phyloP scores from a whole-genome alignment of 2,113 vertebrate genomes.

The Panthera uncia region DNA sequence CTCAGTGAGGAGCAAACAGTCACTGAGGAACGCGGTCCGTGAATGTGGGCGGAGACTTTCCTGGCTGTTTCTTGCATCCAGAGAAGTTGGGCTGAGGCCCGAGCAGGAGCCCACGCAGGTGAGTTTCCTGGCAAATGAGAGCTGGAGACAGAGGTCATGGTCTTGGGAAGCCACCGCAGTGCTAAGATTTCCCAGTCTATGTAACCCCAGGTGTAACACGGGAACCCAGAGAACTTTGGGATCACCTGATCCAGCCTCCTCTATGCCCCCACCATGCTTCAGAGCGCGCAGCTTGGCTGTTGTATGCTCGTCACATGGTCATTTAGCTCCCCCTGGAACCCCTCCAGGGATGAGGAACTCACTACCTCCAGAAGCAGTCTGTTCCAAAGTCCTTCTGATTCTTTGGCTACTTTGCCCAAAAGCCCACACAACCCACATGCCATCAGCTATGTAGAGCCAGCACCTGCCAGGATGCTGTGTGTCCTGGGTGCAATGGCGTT shows the following conservation, averaged over 20 bases:
- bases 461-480: not conserved
- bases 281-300: not conserved
- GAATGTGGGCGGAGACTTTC: not conserved
- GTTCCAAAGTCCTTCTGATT: slow-evolving; percentile 43
- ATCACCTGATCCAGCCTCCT: not conserved
- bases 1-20: not conserved
- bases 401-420: slow-evolving; percentile 19
- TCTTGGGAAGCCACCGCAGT: not conserved
- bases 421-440: slow-evolving; percentile 43
- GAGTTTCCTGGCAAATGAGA: not conserved
- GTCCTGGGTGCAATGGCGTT: slow-evolving; percentile 24
- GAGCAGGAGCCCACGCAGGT: fast-evolving
- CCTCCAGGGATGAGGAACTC: not conserved
- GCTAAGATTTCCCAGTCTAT: not conserved
- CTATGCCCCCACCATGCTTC: fast-evolving
- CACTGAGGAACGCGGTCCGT: not conserved
- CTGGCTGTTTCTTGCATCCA: not conserved
- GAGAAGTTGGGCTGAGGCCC: not conserved
- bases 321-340: not conserved
- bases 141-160: not conserved
- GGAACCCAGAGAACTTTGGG: not conserved
- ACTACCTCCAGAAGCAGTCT: not conserved
- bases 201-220: not conserved
- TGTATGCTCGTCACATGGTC: not conserved
- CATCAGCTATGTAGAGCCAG: slow-evolving; percentile 7